Evolutionary conservation across 1,140 invertebrate genomes (phyloP).

Genomic region (Steinernema feltiae): DNA sequence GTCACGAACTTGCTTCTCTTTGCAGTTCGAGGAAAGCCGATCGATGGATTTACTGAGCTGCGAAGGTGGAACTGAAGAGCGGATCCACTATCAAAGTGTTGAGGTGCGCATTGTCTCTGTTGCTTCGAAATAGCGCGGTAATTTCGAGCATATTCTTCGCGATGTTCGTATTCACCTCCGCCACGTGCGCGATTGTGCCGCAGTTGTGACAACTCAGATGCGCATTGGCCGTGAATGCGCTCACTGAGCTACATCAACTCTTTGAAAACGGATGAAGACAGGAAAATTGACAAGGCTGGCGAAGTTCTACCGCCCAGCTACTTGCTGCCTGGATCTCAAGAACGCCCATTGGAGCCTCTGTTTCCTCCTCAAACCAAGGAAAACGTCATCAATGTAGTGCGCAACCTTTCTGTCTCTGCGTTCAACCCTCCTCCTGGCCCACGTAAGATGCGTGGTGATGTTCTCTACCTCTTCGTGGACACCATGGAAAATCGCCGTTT

Average conservation of each 20-base stretch:
- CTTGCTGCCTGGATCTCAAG: constrained; percentile 73
- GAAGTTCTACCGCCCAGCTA: constrained; percentile 89
- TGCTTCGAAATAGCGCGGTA: constrained; percentile 60
- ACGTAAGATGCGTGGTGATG: constrained; percentile 69
- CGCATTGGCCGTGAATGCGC: constrained; percentile 85
- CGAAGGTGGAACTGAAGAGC: constrained; percentile 91
- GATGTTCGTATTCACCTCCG: constrained; percentile 93
- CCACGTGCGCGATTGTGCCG: constrained; percentile 91
- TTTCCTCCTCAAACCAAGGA: too few species aligned
- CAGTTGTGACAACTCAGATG: constrained; percentile 82
- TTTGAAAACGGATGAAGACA: constrained; percentile 64
- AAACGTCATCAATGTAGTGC: constrained; percentile 44
- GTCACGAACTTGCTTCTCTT: constrained; percentile 93
- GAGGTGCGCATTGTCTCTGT: constrained; percentile 60
- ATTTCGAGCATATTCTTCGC: constrained; percentile 81
- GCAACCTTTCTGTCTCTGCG: constrained; percentile 63
- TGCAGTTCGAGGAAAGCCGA: constrained; percentile 82
- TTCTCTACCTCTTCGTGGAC: constrained; percentile 88
- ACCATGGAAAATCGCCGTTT: constrained; percentile 93
- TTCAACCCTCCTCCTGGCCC: constrained; percentile 92
- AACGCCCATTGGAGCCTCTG: constrained; percentile 69
- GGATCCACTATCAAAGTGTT: constrained; percentile 82
- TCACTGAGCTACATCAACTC: constrained; percentile 90
- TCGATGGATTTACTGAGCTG: constrained; percentile 95
- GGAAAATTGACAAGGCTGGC: constrained; percentile 63